phyloP scores from a whole-genome alignment of 1,140 invertebrate genomes.

The Stegodyphus mimosarum region DNA sequence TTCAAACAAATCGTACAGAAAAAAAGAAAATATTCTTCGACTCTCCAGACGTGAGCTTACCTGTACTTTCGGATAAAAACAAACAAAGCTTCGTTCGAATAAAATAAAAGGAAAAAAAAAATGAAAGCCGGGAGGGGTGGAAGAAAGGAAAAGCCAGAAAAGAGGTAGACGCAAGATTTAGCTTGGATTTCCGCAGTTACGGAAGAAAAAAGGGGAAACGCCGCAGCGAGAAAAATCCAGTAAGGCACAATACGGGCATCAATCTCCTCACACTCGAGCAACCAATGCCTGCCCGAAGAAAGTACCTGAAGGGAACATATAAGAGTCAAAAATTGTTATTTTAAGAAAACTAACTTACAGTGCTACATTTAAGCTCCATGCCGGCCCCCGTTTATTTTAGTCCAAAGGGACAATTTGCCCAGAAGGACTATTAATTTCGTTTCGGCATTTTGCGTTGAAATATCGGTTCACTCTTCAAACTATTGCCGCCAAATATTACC shows the following conservation, averaged over 20 bases:
- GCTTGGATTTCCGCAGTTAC: conserved; percentile 11
- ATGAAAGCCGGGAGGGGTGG: neutral
- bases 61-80: neutral
- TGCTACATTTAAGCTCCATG: too few species aligned
- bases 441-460: too few species aligned
- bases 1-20: neutral
- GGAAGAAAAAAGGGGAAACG: neutral
- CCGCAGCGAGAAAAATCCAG: conserved; percentile 6
- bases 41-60: neutral
- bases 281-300: neutral
- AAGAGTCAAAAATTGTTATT: too few species aligned
- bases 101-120: conserved; percentile 9
- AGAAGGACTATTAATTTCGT: too few species aligned
- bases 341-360: too few species aligned
- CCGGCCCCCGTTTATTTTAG: too few species aligned
- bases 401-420: too few species aligned
- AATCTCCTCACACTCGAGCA: neutral
- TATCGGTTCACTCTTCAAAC: too few species aligned
- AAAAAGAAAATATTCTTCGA: neutral
- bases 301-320: too few species aligned
- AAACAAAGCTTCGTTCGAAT: too few species aligned
- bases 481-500: too few species aligned
- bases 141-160: neutral
- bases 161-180: neutral
- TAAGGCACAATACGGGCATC: conserved; percentile 25